Base-by-base conservation (phyloP, 2,797 vertebrate genomes). In the Amazonetta brasiliensis region DNA sequence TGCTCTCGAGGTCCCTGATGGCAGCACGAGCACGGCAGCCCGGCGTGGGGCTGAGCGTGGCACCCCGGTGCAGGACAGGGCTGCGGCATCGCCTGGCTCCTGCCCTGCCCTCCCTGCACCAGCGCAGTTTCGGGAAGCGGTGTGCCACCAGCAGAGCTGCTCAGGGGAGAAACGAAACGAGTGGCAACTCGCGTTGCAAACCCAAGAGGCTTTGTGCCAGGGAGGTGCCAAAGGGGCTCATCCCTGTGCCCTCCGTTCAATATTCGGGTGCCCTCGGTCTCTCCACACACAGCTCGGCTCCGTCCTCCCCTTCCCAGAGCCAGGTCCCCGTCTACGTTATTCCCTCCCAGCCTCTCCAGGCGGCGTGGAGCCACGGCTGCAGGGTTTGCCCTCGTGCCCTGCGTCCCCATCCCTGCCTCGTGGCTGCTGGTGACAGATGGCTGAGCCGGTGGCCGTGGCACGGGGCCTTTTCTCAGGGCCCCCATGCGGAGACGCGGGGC, bases 401-500 rank as follows among this genome's bases (percentile, higher is more conserved):
- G 0, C 1, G 7, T 52, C 67, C 48, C 59, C 20, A 2, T 15
- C 23, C 33, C 55, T 64, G 83, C 80, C 60, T 87, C 84, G 84
- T 91, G 91, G 96, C 94, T 95, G 84, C 9, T 66, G 41, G 80
- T 75, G 96, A 94, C 98, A 98, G 98, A 98, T 98, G 97, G 98
- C 59, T 30, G 73, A 90, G 86, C 63, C 0, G 64, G 92, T 79
- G 93, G 91, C 95, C 93, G 43, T 85, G 37, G 35, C 30, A 9
- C 2, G 0, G 28, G 21, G 12, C 21, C 26, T 64, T 74, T 92
- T 68, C 73, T 78, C 87, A 73, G 55, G 54, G 52, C 3, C n/a
- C 25, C 64, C 76, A 14, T 0, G 0, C 60, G 76, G 80, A 79
- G 79, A 46, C 80, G 58, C 2, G 8, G 11, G 7, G 76, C 78